Evolutionary conservation across 2,797 vertebrate species (phyloP).

Genomic region (Mionectes olivaceus): DNA sequence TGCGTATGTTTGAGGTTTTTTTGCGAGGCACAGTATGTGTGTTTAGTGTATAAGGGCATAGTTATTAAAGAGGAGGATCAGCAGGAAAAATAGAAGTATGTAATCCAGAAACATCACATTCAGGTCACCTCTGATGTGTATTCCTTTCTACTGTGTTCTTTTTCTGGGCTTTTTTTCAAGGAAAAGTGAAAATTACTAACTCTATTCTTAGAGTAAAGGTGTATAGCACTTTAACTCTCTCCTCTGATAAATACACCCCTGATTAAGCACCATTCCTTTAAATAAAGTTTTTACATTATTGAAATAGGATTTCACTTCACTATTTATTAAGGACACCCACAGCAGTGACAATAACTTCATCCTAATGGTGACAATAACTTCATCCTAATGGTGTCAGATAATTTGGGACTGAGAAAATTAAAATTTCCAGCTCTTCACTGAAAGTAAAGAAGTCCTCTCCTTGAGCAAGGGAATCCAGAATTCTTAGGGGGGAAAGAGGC

Average conservation of each 20-base stretch:
- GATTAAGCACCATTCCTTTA: slow-evolving; percentile 7
- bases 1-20: neutral
- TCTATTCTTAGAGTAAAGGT: neutral
- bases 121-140: neutral
- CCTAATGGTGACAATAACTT: neutral
- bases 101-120: neutral
- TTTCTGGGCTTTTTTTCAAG: neutral
- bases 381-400: neutral
- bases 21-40: neutral
- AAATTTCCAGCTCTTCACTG: neutral
- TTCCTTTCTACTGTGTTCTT: neutral
- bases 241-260: neutral
- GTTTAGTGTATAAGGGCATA: neutral
- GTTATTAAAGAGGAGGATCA: neutral
- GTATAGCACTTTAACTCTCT: neutral
- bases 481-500: neutral
- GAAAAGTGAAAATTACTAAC: neutral
- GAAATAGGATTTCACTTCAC: slow-evolving; percentile 18
- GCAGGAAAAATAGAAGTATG: neutral
- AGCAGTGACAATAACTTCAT: neutral
- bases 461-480: neutral
- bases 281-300: neutral
- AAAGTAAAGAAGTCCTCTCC: neutral
- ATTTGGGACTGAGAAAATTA: neutral
- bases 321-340: neutral